These are phyloP conservation scores for Isurus oxyrinchus DNA, from an alignment of 2,113 vertebrate species.

Conservation along the genomic window DNA sequence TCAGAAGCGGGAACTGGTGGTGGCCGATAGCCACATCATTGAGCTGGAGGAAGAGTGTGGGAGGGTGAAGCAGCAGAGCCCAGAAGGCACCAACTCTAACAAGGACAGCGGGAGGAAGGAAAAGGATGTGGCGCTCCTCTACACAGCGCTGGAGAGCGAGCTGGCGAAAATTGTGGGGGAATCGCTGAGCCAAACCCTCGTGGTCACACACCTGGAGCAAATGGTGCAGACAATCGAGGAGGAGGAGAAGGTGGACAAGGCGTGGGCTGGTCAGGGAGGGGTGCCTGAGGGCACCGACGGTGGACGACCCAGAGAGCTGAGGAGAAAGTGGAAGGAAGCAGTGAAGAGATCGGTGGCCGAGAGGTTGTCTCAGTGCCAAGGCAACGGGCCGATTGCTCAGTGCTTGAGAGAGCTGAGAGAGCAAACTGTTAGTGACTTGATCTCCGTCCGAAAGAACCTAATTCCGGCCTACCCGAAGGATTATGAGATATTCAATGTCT, in stretches of 20 bases:
- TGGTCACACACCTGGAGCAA: constrained; percentile 51
- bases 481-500: constrained; percentile 68
- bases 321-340: constrained; percentile 65
- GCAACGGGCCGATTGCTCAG: constrained; percentile 40
- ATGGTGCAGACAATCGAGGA: constrained; percentile 76
- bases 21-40: constrained; percentile 77
- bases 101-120: constrained; percentile 64
- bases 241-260: constrained; percentile 66
- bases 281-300: neutral
- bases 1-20: constrained; percentile 71
- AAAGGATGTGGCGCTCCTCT: constrained; percentile 78
- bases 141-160: constrained; percentile 77
- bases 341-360: constrained; percentile 57
- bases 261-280: constrained; percentile 44
- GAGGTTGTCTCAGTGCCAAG: constrained; percentile 55
- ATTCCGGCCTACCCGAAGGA: constrained; percentile 69
- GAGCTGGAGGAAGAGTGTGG: constrained; percentile 77
- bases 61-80: constrained; percentile 39
- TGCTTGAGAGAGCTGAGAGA: constrained; percentile 59
- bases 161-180: constrained; percentile 74
- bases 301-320: constrained; percentile 59
- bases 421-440: constrained; percentile 66
- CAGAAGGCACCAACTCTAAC: constrained; percentile 38
- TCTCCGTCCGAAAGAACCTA: constrained; percentile 63
- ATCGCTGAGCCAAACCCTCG: neutral